Base-by-base conservation (phyloP, 2,888 invertebrate genomes). In the Marronus borbonicus region DNA sequence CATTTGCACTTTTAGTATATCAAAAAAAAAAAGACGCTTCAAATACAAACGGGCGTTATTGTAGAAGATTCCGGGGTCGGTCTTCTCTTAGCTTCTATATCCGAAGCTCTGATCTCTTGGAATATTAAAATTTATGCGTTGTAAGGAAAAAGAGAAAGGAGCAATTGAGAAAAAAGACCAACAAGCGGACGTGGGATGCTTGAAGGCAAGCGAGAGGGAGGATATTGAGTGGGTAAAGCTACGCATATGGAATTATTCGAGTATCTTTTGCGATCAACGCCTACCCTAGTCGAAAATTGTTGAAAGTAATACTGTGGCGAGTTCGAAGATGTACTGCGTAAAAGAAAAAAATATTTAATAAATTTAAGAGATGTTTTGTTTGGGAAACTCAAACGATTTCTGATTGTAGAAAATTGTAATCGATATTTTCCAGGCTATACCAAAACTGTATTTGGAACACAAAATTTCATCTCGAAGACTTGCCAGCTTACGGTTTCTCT, bases 231-330 rank as follows among this genome's bases (percentile, higher is more conserved):
- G 50, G 50, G 50, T 49, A 68, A 28, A 68, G 14, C 50, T 50
- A 68, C 24, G 20, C 28, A n/a, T 68, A 68, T 20, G 50, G 50
- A 50, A 68, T 68, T 68, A 68, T 50, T 68, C 50, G 50, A 68
- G 50, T 50, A 24, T 50, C 50, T 68, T 68, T 68, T 14, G 50
- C 68, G 50, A 68, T 50, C 68, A 14, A 68, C 65, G 28, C 24
- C 68, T 24, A 36, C 31, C 31, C 31, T 36, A 36, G 4, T 36
- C 31, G 31, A 5, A 36, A 36, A 36, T 17, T 5, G 31, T 36
- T 36, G 31, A 36, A 36, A 36, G 31, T 36, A 36, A n/a, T 17
- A 55, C 55, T 55, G n/a, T 55, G 55, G 31, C 31, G 31, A 36
- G 31, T 5, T 36, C 31, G 5, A 5, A 36, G 31, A 36, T 5